These are phyloP conservation scores for Craniophora ligustri DNA, from an alignment of 2,888 invertebrate species.

Conservation along the genomic window DNA sequence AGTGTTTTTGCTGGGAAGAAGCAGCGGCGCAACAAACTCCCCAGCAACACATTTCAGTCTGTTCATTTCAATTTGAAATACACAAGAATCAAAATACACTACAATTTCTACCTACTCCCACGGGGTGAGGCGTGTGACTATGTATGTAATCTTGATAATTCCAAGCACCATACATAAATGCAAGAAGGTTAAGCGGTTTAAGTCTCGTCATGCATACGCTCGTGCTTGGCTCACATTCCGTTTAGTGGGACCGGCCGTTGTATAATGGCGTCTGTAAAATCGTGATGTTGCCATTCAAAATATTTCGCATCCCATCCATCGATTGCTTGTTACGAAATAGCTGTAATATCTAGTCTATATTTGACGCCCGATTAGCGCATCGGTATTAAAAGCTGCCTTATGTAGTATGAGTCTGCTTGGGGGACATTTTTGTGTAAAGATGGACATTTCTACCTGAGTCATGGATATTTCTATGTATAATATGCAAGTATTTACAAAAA, in stretches of 20 bases:
- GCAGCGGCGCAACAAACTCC: no score
- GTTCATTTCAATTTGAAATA: no score
- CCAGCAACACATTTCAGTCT: no score
- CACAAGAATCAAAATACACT: no score
- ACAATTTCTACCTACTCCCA: neutral
- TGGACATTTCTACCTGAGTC: no score
- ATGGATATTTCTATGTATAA: no score
- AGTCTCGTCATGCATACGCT: slow-evolving; percentile 41
- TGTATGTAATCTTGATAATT: slow-evolving; percentile 20
- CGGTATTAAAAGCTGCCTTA: no score
- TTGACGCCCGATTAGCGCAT: neutral
- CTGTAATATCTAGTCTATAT: slow-evolving; percentile 15
- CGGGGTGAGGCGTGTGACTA: neutral
- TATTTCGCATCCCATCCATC: slow-evolving; percentile 34
- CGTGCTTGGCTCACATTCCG: slow-evolving; percentile 42
- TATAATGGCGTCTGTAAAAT: slow-evolving; percentile 31
- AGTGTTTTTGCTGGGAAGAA: no score
- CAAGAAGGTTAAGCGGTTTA: slow-evolving; percentile 34
- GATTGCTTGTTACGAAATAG: slow-evolving; percentile 34
- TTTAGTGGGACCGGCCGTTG: slow-evolving; percentile 19
- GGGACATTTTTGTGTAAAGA: no score
- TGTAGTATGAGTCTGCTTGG: no score
- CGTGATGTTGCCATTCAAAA: slow-evolving; percentile 33
- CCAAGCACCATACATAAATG: slow-evolving; percentile 23
- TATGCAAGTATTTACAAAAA: no score